Evolutionary conservation across 2,113 vertebrate species (phyloP).

Genomic region (Tragelaphus scriptus): DNA sequence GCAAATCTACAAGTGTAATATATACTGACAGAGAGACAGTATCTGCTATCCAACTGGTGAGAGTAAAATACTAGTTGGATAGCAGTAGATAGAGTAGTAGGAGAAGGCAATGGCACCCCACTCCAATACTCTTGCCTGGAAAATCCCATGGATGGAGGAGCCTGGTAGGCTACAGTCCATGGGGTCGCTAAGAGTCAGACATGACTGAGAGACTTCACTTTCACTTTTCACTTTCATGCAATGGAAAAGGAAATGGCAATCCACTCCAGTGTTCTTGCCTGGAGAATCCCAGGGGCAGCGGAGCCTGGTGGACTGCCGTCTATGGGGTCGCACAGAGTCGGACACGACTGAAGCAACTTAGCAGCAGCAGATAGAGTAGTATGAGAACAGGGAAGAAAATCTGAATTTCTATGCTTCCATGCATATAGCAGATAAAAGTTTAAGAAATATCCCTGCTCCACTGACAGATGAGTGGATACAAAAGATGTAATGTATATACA

Average conservation of each 20-base stretch:
- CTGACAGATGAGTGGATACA: rapidly evolving
- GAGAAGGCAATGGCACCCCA: background rate
- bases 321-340: no score
- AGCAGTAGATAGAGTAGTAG: background rate
- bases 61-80: background rate
- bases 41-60: background rate
- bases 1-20: background rate
- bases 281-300: no score
- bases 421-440: background rate
- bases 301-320: no score
- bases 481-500: background rate
- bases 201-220: no score
- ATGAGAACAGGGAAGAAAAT: background rate
- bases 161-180: no score
- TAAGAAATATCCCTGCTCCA: background rate
- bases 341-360: no score
- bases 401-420: background rate
- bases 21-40: background rate
- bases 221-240: no score
- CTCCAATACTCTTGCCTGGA: no score
- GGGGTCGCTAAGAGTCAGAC: no score
- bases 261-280: no score
- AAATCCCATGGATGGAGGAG: no score
- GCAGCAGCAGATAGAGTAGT: background rate
- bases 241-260: no score